Evolutionary conservation across 1,140 invertebrate genomes (phyloP).

Genomic region (Anoplophora glabripennis): DNA sequence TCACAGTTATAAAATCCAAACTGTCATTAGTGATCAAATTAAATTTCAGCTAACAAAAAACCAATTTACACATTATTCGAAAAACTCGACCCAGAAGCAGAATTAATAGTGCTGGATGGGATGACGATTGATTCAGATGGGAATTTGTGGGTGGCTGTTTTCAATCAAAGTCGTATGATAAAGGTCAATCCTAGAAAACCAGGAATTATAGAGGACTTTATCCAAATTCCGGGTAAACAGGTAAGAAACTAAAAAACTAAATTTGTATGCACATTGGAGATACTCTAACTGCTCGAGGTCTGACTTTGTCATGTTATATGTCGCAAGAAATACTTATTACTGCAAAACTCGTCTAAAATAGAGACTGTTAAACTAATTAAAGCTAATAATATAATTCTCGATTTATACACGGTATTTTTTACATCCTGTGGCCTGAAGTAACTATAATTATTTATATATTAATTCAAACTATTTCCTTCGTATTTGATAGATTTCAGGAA

Average conservation of each 20-base stretch:
- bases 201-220: conserved; percentile 31
- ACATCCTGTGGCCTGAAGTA: not conserved
- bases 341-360: not conserved
- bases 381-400: not conserved
- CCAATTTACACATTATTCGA: conserved; percentile 2
- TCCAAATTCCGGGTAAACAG: not conserved
- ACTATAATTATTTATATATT: too few relatives aligned
- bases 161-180: conserved; percentile 45
- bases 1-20: not conserved
- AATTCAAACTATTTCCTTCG: too few relatives aligned
- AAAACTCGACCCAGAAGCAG: conserved; percentile 32
- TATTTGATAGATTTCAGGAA: too few relatives aligned
- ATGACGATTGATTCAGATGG: conserved; percentile 66
- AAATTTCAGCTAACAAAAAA: not conserved
- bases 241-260: not conserved
- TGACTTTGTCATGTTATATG: not conserved
- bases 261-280: not conserved
- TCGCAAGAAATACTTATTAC: not conserved
- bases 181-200: conserved; percentile 44
- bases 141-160: conserved; percentile 64
- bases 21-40: not conserved
- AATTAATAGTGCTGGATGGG: conserved; percentile 56
- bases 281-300: not conserved
- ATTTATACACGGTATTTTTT: not conserved
- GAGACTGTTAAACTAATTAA: not conserved